Evolutionary conservation across 2,113 vertebrate genomes (phyloP).

Genomic region (Chionodraco myersi): DNA sequence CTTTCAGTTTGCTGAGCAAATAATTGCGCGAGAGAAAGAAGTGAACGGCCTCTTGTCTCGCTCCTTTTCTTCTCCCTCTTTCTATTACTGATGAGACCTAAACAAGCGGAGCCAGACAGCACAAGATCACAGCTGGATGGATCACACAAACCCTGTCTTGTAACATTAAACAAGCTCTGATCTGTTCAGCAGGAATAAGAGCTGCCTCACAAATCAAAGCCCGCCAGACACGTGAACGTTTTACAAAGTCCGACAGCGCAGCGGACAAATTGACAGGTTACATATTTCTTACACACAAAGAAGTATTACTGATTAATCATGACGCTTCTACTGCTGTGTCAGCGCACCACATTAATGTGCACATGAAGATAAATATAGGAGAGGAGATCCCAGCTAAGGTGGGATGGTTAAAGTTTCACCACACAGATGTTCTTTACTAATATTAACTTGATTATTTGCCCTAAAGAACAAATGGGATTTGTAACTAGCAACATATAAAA

Average conservation of each 20-base stretch:
- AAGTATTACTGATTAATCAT: not conserved
- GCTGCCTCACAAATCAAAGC: conserved; percentile 34
- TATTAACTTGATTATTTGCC: conserved; percentile 6
- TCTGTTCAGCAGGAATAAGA: conserved; percentile 11
- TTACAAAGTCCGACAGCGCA: conserved; percentile 10
- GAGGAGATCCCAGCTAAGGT: not conserved
- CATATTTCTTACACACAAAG: conserved; percentile 13
- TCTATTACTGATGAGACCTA: conserved; percentile 42
- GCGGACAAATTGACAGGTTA: not conserved
- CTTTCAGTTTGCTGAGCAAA: conserved; percentile 52
- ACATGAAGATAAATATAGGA: not conserved
- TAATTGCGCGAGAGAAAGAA: conserved; percentile 24
- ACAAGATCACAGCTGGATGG: conserved; percentile 47
- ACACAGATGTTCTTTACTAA: not conserved
- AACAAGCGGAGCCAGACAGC: conserved; percentile 38
- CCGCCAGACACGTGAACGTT: not conserved
- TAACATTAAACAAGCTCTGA: conserved; percentile 34
- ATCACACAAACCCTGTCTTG: conserved; percentile 38
- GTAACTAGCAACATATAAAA: not conserved
- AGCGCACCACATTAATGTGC: not conserved
- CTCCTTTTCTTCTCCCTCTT: conserved; percentile 21
- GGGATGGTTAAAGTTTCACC: not conserved
- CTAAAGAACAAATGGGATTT: conserved; percentile 5
- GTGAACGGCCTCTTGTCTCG: conserved; percentile 6
- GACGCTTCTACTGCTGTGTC: not conserved